Evolutionary conservation across 2,888 invertebrate species (phyloP).

Genomic region (Koerneria pararmatus): DNA sequence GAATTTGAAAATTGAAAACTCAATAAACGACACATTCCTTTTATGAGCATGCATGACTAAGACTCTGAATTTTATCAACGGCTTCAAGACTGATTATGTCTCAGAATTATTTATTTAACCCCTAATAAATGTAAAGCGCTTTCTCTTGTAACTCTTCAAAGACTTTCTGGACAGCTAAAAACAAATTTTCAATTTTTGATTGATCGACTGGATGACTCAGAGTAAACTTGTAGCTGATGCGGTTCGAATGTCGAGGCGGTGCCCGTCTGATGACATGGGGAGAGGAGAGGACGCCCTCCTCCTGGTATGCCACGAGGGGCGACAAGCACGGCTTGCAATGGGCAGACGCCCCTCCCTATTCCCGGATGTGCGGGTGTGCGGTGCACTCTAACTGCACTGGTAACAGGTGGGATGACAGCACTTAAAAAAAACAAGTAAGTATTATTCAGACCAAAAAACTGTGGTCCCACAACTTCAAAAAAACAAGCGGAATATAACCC

Average conservation of each 20-base stretch:
- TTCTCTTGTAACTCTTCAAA: too few species aligned
- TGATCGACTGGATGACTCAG: neutral
- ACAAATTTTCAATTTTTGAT: neutral
- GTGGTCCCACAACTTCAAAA: too few species aligned
- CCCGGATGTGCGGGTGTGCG: conserved; percentile 55
- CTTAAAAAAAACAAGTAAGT: too few species aligned
- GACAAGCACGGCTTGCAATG: conserved; percentile 48
- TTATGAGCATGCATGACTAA: too few species aligned
- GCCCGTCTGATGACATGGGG: conserved; percentile 51
- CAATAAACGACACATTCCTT: too few species aligned
- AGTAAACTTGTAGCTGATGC: conserved; percentile 34
- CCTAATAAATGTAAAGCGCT: too few species aligned
- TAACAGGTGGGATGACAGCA: conserved; percentile 27
- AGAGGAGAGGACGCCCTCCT: conserved; percentile 50
- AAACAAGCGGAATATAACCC: too few species aligned
- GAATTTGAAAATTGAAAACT: too few species aligned
- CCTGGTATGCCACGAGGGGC: conserved; percentile 44
- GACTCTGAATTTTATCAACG: too few species aligned
- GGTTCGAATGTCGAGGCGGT: conserved; percentile 51
- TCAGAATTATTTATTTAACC: too few species aligned
- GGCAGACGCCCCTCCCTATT: conserved; percentile 56
- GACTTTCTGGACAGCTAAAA: neutral
- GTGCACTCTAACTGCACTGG: conserved; percentile 50
- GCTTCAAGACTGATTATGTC: too few species aligned
- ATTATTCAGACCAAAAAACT: too few species aligned